Evolutionary conservation across 2,888 invertebrate genomes (phyloP), one percentile per base, ranked within the genome.

Genomic region (Stenurella melanura): DNA sequence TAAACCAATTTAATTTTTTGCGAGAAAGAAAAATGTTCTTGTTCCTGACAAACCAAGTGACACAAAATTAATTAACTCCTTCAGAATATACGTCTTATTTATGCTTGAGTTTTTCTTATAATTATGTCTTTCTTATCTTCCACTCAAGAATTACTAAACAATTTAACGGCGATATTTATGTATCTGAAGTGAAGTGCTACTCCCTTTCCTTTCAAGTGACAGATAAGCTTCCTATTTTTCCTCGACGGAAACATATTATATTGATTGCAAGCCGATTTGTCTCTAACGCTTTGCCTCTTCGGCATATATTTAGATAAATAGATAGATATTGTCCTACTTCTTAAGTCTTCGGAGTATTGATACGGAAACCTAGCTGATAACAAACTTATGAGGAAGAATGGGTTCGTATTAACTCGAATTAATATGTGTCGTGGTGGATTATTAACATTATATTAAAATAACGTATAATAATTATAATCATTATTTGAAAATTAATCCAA

Each of bases 101-200:
- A n/a, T 50, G 50, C 50, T 42, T 15, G 50, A 50, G 50, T 50
- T 50, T 50, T 50, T 50, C 42, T 42, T 15, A n/a, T 50, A 50
- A 50, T 50, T 50, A 50, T 50, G 50, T 50, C 50, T 17, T n/a
- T 50, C 50, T 50, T 50, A 50, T 50, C n/a, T 17, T 6, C n/a
- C 50, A 50, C n/a, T 50, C 50, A 50, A 15, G 42, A 50, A 50
- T 50, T 15, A 50, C 50, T 50, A 50, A 50, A 50, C 50, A 50
- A 50, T 50, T 50, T 50, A 50, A 50, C 6, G 50, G n/a, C n/a
- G n/a, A 50, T n/a, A 50, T 50, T 50, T 50, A 50, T n/a, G 50
- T 50, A 50, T 50, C 50, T 50, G n/a, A 50, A 50, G 50, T 50
- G 50, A n/a, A 50, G n/a, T n/a, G n/a, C 50, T n/a, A 50, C 50